These are phyloP conservation scores for Haliclona indistincta DNA, from an alignment of 37 sponge, comb jelly and placozoan species.

Conservation along the genomic window DNA sequence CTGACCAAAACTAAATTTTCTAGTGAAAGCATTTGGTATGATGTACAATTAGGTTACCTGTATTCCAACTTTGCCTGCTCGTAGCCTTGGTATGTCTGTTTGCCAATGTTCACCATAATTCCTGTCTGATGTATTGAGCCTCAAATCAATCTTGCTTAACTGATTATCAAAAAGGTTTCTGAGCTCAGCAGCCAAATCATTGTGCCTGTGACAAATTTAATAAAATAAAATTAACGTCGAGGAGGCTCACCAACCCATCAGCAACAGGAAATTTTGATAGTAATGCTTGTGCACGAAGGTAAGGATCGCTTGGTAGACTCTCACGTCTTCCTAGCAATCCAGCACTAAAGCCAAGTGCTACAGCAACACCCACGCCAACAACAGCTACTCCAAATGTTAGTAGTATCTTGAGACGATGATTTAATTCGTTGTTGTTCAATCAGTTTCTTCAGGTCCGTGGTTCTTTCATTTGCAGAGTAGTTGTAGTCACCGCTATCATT, in stretches of 20 bases:
- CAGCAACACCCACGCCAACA: no score
- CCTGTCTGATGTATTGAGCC: constrained; percentile 7
- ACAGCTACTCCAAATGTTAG: no score
- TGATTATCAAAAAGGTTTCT: constrained; percentile 44
- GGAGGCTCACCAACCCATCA: constrained; percentile 43
- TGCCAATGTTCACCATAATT: constrained; percentile 31
- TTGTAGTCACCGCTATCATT: no score
- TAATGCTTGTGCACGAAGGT: constrained; percentile 22
- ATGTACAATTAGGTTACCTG: constrained; percentile 36
- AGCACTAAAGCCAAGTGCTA: no score
- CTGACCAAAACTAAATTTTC: constrained; percentile 69
- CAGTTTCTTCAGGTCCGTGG: no score
- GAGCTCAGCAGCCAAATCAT: constrained; percentile 55
- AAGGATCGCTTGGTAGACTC: constrained; percentile 42
- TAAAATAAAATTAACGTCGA: no score
- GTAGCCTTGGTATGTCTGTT: constrained; percentile 74
- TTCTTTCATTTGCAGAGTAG: no score
- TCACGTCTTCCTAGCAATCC: no score
- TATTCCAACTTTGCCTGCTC: constrained; percentile 61
- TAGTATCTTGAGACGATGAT: no score
- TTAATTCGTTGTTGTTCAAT: no score
- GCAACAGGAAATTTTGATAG: constrained; percentile 32
- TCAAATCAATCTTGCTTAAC: constrained; percentile 34
- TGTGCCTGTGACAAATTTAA: constrained; percentile 46
- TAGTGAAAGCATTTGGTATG: neutral